Base-by-base conservation (phyloP, 2,888 invertebrate genomes). In the Drosophila siamana region DNA sequence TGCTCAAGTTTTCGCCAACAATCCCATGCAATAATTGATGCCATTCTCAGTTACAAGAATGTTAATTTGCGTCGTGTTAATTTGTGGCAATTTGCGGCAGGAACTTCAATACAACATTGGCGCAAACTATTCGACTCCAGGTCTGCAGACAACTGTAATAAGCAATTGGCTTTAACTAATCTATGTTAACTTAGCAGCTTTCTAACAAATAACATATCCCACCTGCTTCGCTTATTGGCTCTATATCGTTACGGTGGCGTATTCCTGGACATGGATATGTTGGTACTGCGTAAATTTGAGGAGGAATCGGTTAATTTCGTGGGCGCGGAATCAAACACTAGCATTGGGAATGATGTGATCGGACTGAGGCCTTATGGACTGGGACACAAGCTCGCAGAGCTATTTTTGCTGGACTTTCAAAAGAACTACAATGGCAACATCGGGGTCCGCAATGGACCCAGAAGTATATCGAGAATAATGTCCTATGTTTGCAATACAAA, bases 31-130 rank as follows among this genome's bases (percentile, higher is more conserved):
- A 43, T 15, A 13, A 13, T 13, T 2, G 6, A 28, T 52, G 80
- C 82, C 0, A 8, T 90, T 5, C 48, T 28, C 1, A 54, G 54
- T 19, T 54, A 54, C 13, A 30, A 33, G 0, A 54, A 54, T 30
- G 54, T 54, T 9, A 15, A 43, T 5, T 9, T 54, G 9, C 41
- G 54, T 1, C 7, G 19, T 8, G n/a, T 54, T 11, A 30, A 43
- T 22, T n/a, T 54, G 2, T 7, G 19, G 19, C 16, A 13, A 2
- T 54, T 43, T 33, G 43, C 41, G 4, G 7, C 30, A 6, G n/a
- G 19, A 2, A 54, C 54, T n/a, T 30, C 43, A 4, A 30, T 54
- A 7, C 30, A 43, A 6, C 13, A 41, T 13, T 54, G 54, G 54
- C 22, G 43, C 8, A 19, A 28, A 4, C 43, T 54, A 4, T 19